Evolutionary conservation across 2,797 vertebrate genomes (phyloP), one percentile per base, ranked within the genome.

Genomic region (Onychomys leucogaster): DNA sequence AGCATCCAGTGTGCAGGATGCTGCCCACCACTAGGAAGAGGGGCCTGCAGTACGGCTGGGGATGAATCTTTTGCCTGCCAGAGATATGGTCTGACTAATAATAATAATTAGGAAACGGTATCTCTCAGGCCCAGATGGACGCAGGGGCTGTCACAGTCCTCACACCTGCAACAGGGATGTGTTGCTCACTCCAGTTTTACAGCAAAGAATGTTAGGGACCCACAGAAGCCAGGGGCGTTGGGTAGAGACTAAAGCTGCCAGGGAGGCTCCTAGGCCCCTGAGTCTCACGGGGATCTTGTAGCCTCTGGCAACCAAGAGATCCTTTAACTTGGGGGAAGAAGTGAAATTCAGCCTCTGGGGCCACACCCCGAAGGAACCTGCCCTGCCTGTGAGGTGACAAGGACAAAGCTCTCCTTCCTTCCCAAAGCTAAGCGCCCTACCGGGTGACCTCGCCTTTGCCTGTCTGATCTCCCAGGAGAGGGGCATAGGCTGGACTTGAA

Each of bases 121-220:
- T 32, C 32, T 78, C 82, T 34, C 46, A 49, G 9, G 11, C 32
- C 9, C 69, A 14, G 12, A 2, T 12, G 2, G 7, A 7, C 10
- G 67, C 65, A 61, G 82, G 0, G 71, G 49, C 10, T 1, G 0
- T 1, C 13, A 25, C 0, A n/a, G 32, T 0, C 59, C 43, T 55
- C 10, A 27, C 2, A 41, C 27, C 6, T 1, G 29, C 41, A 13
- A 52, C 32, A 16, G 0, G 7, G 23, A n/a, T 21, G 32, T 27
- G 34, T 0, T 0, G 0, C 23, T 14, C 27, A 49, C 1, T 4
- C 63, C n/a, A 12, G 14, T 57, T 69, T 61, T 2, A 89, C 32
- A 55, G 8, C 7, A 0, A 0, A n/a, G 73, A 37, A 29, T 0
- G 0, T 37, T 8, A 16, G 69, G 76, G n/a, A 25, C 63, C 57